These are phyloP conservation scores for Tautogolabrus adspersus DNA, from an alignment of 2,113 vertebrate genomes.

Conservation along the genomic window DNA sequence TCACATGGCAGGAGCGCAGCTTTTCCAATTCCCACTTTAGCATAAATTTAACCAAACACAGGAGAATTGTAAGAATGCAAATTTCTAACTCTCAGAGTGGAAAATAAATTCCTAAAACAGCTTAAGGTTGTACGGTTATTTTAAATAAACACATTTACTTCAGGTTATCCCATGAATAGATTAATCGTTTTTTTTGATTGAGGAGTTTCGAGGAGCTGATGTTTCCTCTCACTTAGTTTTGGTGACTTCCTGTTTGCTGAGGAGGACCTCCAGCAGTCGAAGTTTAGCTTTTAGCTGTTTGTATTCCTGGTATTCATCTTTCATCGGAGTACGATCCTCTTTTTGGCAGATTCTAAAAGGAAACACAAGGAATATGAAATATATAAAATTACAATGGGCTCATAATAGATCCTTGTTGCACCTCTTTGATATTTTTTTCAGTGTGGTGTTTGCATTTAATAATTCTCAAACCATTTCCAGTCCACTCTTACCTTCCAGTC, in stretches of 20 bases:
- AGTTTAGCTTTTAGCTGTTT: conserved; percentile 96
- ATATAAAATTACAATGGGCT: background rate
- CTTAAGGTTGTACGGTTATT: too few species aligned
- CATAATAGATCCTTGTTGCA: background rate
- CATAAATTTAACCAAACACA: too few species aligned
- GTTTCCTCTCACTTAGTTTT: conserved; percentile 50
- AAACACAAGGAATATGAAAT: background rate
- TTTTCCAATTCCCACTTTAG: too few species aligned
- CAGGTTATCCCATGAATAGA: too few species aligned
- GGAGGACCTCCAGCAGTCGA: conserved; percentile 92
- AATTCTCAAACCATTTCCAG: too few species aligned
- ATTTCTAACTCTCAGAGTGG: too few species aligned
- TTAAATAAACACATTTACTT: too few species aligned
- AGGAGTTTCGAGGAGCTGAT: background rate
- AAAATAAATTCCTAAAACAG: too few species aligned
- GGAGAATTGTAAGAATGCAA: too few species aligned
- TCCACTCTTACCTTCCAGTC: conserved; percentile 89
- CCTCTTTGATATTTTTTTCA: background rate
- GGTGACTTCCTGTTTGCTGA: conserved; percentile 91
- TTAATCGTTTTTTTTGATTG: background rate
- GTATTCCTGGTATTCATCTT: conserved; percentile 94
- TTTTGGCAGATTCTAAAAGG: conserved; percentile 89
- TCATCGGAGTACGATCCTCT: conserved; percentile 92
- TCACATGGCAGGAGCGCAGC: too few species aligned
- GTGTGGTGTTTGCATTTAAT: background rate